These are phyloP conservation scores for Erebia epiphron DNA, from an alignment of 2,888 invertebrate genomes.

Conservation along the genomic window DNA sequence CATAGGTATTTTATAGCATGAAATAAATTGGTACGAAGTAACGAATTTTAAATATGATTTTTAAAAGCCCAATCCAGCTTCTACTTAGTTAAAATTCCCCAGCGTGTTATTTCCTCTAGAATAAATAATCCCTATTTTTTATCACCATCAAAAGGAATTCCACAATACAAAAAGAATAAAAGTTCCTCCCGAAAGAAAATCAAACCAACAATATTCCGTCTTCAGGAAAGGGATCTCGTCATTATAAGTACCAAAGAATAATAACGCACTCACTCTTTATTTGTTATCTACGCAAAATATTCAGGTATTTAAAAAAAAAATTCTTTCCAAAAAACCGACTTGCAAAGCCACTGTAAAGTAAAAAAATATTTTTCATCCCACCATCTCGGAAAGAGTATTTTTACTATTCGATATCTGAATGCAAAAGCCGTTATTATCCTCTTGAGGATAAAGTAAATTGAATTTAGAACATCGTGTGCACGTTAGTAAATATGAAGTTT, in stretches of 20 bases:
- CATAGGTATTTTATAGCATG: too few relatives aligned
- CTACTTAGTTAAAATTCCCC: neutral
- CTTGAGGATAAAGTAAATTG: too few relatives aligned
- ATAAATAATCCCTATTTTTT: constrained; percentile 4
- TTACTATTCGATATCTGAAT: too few relatives aligned
- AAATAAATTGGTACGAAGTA: neutral
- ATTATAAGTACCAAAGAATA: neutral
- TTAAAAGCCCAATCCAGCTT: neutral
- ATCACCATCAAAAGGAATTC: neutral
- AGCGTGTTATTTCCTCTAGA: neutral
- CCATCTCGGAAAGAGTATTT: too few relatives aligned
- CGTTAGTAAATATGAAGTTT: too few relatives aligned
- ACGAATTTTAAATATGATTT: neutral
- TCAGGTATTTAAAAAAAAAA: neutral
- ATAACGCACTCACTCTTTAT: neutral
- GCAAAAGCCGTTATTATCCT: too few relatives aligned
- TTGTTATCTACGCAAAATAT: neutral
- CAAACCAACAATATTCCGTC: constrained; percentile 4
- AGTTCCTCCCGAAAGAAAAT: constrained; percentile 9
- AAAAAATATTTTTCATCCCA: too few relatives aligned
- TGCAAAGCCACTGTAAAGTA: too few relatives aligned
- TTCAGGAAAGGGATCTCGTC: constrained; percentile 9
- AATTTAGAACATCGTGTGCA: too few relatives aligned
- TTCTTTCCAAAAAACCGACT: too few relatives aligned
- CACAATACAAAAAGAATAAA: constrained; percentile 1